phyloP scores from a whole-genome alignment of 2,888 invertebrate species.

The Tenthredo amoena region DNA sequence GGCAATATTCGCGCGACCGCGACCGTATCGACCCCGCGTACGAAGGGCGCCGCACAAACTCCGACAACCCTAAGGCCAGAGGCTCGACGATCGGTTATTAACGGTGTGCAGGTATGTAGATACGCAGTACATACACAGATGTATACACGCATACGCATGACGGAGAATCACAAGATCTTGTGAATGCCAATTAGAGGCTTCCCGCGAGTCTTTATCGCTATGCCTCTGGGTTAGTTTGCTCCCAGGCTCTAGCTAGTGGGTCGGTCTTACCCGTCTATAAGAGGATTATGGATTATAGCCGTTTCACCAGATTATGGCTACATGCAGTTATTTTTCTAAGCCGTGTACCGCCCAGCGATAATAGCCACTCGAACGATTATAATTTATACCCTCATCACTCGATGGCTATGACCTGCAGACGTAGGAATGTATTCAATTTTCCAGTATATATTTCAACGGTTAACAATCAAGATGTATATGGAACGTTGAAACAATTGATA shows the following conservation, averaged over 20 bases:
- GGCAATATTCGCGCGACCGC: constrained; percentile 46
- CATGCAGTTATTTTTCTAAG: constrained; percentile 30
- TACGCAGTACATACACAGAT: not conserved
- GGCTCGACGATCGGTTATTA: constrained; percentile 16
- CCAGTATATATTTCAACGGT: not conserved
- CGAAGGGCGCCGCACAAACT: constrained; percentile 9
- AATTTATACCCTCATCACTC: not conserved
- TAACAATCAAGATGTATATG: not conserved
- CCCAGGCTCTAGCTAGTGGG: constrained; percentile 20
- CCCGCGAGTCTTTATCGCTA: constrained; percentile 39
- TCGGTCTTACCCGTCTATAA: constrained; percentile 39
- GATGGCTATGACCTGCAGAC: not conserved
- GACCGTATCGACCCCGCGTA: constrained; percentile 47
- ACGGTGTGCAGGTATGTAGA: not conserved
- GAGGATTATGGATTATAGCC: constrained; percentile 36
- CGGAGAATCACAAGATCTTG: constrained; percentile 17
- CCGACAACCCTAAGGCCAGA: not conserved
- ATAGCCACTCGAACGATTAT: constrained; percentile 20
- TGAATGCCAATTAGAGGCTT: constrained; percentile 42
- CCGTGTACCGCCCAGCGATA: constrained; percentile 25
- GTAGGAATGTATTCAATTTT: not conserved
- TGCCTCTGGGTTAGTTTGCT: constrained; percentile 27
- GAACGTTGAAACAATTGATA: not conserved
- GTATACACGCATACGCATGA: not conserved
- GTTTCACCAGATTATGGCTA: constrained; percentile 19